A percentile compares a stretch with the other conserved stretches of the same genome.
Conservation (phyloP, 2,888 invertebrate species). For the Pocota personata region DNA sequence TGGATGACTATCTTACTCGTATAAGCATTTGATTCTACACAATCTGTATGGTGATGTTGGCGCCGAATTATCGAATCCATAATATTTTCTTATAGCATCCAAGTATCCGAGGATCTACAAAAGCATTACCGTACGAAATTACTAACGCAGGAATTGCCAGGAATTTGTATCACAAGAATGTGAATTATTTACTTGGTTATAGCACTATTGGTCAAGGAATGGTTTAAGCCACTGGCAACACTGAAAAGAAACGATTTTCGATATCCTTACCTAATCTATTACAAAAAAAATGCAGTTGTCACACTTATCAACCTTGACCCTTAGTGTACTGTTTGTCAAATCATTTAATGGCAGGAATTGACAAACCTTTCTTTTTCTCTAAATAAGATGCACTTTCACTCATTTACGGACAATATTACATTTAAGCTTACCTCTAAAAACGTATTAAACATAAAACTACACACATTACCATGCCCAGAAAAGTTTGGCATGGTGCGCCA, state of each 20-base stretch:
- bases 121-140: too few species aligned
- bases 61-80: too few species aligned
- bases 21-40: too few species aligned
- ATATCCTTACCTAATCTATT: conserved; percentile 24
- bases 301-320: background rate
- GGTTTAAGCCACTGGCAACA: too few species aligned
- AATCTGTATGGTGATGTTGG: too few species aligned
- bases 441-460: background rate
- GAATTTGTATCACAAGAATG: too few species aligned
- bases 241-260: background rate
- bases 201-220: too few species aligned
- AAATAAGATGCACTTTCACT: background rate
- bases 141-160: too few species aligned
- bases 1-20: too few species aligned
- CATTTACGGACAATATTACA: background rate
- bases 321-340: background rate
- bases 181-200: too few species aligned
- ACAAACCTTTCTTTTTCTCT: background rate
- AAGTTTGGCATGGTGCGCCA: background rate
- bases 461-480: background rate
- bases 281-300: background rate
- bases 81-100: too few species aligned
- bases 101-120: too few species aligned
- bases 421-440: background rate
- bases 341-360: background rate